Base-by-base conservation (phyloP, 2,113 vertebrate species). In the Rostratula benghalensis region DNA sequence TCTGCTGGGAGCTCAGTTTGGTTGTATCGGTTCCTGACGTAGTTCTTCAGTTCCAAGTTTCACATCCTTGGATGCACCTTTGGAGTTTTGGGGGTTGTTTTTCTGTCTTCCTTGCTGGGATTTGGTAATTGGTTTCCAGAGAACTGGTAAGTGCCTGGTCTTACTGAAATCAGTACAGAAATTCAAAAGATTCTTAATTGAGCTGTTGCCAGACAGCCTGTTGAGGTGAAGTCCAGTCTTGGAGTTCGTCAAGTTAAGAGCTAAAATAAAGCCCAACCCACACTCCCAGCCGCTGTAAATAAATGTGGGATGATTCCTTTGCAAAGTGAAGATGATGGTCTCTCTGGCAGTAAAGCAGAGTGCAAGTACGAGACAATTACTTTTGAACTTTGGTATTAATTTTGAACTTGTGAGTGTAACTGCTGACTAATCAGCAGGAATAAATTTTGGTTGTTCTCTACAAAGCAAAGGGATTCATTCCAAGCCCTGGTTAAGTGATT, bases 391-490 rank as follows among this genome's bases (percentile, higher is more conserved):
- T 73, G 50, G 23, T 93, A 85, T 74, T 82, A 79, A 76, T 91
- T 94, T 93, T 92, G 92, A 85, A 85, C 63, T 91, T 56, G n/a
- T 60, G 69, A 94, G 73, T 56, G 46, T 67, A 89, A 87, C 83
- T 89, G 89, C 86, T 94, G 96, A 95, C 92, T 95, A 94, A 96
- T 95, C 90, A 94, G 60, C 51, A 84, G 83, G 56, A 93, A 90
- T 84, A 84, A 71, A 96, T 96, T 88, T 77, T 60, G 15, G 31
- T 93, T 90, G 56, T 65, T 94, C 51, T 82, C 10, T 68, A 45
- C 48, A 68, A 69, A 91, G 89, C 11, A 8, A 35, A 79, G 80
- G 50, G 74, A 89, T 82, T 94, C 20, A 8, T 92, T 97, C 89
- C 83, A 91, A 94, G 91, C 0, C 1, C 83, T 93, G 59, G 86